Evolutionary conservation across 2,797 vertebrate species (phyloP), one percentile per base, ranked within the genome.

Genomic region (Ctenopoma kingsleyae): DNA sequence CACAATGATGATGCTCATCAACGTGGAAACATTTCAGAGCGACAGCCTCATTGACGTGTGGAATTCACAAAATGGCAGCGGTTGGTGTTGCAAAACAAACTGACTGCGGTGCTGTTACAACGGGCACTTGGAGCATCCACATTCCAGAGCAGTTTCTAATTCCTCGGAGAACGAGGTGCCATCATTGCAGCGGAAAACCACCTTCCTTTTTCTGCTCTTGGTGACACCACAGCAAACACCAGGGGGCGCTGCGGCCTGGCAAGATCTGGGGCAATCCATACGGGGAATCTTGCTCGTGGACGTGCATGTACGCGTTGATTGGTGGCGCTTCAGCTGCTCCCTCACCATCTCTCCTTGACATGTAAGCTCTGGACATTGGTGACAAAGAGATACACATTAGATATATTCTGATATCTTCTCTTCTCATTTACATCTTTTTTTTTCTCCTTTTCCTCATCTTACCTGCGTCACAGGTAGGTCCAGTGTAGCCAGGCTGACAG

Each of bases 111-210:
- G 85, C 93, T 81, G 95, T 93, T 94, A 96, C 90, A 93, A 92
- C 4, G 91, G 92, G 81, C 98, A 99, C 52, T 91, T 93, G 60
- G 91, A 94, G 90, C 98, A 99, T 93, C 96, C 95, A 6, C 98
- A 99, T 81, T 98, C 98, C 85, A 96, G 87, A 3, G 96, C 93
- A 47, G 96, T 96, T 83, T 99, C 98, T 87, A 98, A 94, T 87
- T 99, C 98, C 79, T 99, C 98, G 0, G 95, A 95, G 89, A 97
- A 97, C 20, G 96, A 96, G 85, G 95, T 93, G 89, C 97, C 96
- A 1, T 99, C 97, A 1, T 92, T 71, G 85, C 98, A 99, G 90
- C 96, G 96, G 94, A 99, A 98, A 67, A 94, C 92, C 48, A 96
- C 96, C 94, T 98, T 99, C 92, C 97, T 91, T 80, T 95, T 85